Evolutionary conservation across 2,797 vertebrate species (phyloP).

Genomic region (Tinamus major): DNA sequence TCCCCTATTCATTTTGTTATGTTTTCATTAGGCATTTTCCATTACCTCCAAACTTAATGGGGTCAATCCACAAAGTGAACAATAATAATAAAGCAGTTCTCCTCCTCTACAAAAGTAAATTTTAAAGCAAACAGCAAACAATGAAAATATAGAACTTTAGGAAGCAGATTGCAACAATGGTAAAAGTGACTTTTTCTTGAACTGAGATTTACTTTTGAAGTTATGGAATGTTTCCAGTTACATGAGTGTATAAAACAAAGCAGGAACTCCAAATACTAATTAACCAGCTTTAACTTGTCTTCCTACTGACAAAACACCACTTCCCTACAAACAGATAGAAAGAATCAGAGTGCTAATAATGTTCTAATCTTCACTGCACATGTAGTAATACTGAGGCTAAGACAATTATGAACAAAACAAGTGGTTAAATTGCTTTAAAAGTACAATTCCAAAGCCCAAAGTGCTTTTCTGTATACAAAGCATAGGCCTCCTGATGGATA

Average conservation of each 20-base stretch:
- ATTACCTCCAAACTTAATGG: not conserved
- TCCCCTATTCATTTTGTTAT: not conserved
- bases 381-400: not conserved
- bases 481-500: not conserved
- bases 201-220: constrained; percentile 21
- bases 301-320: not conserved
- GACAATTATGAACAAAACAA: not conserved
- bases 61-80: not conserved
- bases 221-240: constrained; percentile 28
- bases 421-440: not conserved
- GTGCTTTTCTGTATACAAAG: not conserved
- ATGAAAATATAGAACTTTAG: not conserved
- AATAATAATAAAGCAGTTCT: not conserved
- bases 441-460: not conserved
- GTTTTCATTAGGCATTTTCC: not conserved
- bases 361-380: not conserved
- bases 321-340: not conserved
- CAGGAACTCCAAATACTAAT: not conserved
- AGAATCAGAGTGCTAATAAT: not conserved
- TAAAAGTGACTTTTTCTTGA: not conserved
- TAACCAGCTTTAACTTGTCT: constrained; percentile 1
- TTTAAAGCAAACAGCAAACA: not conserved
- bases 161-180: not conserved
- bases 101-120: not conserved
- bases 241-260: constrained; percentile 14